Evolutionary conservation across 2,797 vertebrate species (phyloP), one percentile per base, ranked within the genome.

Genomic region (Eutrigla gurnardus): DNA sequence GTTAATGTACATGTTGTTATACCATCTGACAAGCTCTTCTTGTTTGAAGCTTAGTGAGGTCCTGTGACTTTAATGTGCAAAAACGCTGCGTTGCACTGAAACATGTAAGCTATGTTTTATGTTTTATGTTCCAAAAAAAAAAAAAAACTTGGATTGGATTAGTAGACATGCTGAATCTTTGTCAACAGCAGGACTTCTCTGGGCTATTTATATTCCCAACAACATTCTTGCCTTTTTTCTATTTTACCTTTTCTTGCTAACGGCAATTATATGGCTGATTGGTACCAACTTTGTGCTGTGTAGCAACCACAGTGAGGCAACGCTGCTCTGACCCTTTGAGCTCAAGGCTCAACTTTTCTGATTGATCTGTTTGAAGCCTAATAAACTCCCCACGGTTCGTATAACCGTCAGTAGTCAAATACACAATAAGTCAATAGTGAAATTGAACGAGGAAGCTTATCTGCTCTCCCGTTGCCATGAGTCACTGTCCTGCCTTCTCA

Each of bases 301-400:
- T 47, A 49, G 68, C 75, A 70, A 59, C 82, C 12, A 2, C 42
- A 52, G 6, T 13, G 50, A 47, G 11, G 37, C 4, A 67, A n/a
- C 7, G 0, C 52, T 42, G 40, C 33, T 62, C 12, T 7, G 6
- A 60, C 11, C 8, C 40, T 52, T 36, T 58, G 40, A 61, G 49
- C 36, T 61, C 40, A 47, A 47, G 49, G 42, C 42, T 55, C 15
- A 62, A 55, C 35, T 59, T 67, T 61, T 47, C 25, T 40, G 17
- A 47, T 67, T 32, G 40, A 70, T 11, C 1, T 5, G 32, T 14
- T 43, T 36, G 18, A 36, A 36, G 11, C 13, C 45, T 17, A 46
- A 46, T 40, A 9, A 63, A 73, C n/a, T 14, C 15, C 54, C 18
- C 42, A 10, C 14, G 12, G 40, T 2, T n/a, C 5, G 1, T 52